Conservation (phyloP, 2,113 vertebrate genomes). For the Gnathonemus echidnorhynchus region DNA sequence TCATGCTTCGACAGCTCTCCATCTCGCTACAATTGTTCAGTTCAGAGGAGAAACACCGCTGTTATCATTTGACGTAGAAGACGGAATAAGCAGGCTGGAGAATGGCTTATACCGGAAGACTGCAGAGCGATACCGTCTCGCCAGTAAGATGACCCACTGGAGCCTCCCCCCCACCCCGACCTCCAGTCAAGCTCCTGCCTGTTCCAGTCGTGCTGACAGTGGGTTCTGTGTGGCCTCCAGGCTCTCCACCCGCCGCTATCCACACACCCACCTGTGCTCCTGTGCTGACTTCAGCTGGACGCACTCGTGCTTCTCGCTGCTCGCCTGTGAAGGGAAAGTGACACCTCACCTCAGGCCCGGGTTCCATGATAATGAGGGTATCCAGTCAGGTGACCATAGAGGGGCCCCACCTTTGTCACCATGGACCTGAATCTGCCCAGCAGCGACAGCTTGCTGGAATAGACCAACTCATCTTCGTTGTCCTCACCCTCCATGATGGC, state of each 20-base stretch:
- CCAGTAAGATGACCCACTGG: not conserved
- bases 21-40: not conserved
- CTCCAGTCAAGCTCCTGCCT: not conserved
- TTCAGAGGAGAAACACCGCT: not conserved
- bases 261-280: constrained; percentile 49
- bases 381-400: not conserved
- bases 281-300: constrained; percentile 53
- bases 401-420: constrained; percentile 77
- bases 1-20: not conserved
- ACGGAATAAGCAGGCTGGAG: not conserved
- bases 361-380: not conserved
- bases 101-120: not conserved
- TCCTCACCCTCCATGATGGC: constrained; percentile 97
- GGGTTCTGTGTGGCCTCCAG: not conserved
- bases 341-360: not conserved
- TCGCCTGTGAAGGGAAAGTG: constrained; percentile 32
- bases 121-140: not conserved
- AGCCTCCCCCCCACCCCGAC: not conserved
- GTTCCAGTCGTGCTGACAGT: not conserved
- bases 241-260: constrained; percentile 17
- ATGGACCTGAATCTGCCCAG: constrained; percentile 88
- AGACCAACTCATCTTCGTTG: constrained; percentile 89
- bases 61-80: not conserved
- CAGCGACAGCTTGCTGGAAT: constrained; percentile 85
- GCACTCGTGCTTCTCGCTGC: constrained; percentile 47